Base-by-base conservation (phyloP, 2,797 vertebrate species). In the Spheniscus humboldti region DNA sequence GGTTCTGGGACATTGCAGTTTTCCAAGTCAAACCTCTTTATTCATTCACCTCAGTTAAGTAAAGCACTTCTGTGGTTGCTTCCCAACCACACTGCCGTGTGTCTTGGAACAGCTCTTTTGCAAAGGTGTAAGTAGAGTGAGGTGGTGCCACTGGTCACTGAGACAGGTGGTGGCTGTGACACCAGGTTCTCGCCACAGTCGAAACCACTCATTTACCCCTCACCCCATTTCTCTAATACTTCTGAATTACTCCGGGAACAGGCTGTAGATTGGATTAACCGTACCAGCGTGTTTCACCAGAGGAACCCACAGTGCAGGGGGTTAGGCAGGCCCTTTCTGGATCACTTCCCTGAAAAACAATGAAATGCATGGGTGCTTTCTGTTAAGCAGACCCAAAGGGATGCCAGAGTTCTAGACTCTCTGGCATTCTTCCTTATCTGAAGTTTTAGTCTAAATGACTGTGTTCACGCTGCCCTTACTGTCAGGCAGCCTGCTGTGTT, bases 21-120 rank as follows among this genome's bases (percentile, higher is more conserved):
- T 88, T 89, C 90, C 71, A 62, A 67, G 62, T 53, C 74, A 76
- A 89, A 92, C 59, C 41, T 90, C 74, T 90, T 73, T 7, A 52
- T 76, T 93, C 77, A 39, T 84, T 90, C 80, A 47, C 50, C 74
- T 39, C 71, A 79, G 77, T 69, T 75, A 35, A 69, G 50, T 59
- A 55, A 94, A 82, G 57, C 30, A 8, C 62, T 62, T 18, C 11
- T 67, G 92, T 15, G 83, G 86, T 47, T 78, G 90, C 66, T 91
- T 35, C 88, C 74, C 86, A 57, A 33, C 76, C 82, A 2, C 75
- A 15, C 52, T 12, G 50, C 57, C n/a, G 0, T 0, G 33, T 35
- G 13, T 33, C 76, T 20, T 25, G 67, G 77, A 75, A 1, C 43
- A 23, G 76, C 30, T 67, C 76, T 19, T 23, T 6, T 14, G 50